A percentile compares a stretch with the other conserved stretches of the same genome.
phyloP scores from a whole-genome alignment of 2,797 vertebrate species.

The Microctenopoma lineatum region DNA sequence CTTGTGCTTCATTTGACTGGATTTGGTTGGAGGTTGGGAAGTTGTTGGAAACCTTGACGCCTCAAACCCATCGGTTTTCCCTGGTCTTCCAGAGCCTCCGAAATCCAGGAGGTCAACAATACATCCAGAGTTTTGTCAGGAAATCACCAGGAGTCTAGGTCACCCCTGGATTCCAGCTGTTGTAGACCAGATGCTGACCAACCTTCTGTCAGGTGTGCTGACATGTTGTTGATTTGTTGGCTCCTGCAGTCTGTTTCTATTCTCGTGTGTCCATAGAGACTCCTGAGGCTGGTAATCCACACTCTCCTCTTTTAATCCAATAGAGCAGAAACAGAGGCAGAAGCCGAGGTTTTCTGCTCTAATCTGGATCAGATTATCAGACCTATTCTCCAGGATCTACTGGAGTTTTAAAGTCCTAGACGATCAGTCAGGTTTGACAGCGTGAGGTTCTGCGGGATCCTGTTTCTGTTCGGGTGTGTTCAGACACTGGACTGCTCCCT shows the following conservation, averaged over 20 bases:
- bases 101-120: not conserved
- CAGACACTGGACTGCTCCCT: constrained; percentile 34
- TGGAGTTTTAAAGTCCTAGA: not conserved
- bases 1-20: not conserved
- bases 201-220: not conserved
- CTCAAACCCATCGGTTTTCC: not conserved
- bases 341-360: not conserved
- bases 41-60: not conserved
- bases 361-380: constrained; percentile 8
- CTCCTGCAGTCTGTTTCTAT: constrained; percentile 41
- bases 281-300: constrained; percentile 59
- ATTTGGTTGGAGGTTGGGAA: not conserved
- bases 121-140: not conserved
- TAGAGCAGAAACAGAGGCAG: constrained; percentile 20
- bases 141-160: constrained; percentile 10
- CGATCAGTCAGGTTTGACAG: not conserved
- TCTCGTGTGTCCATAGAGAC: constrained; percentile 31
- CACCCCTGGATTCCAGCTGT: not conserved
- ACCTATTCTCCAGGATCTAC: not conserved
- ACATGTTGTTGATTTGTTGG: constrained; percentile 4
- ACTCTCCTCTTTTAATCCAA: constrained; percentile 71
- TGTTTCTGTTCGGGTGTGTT: constrained; percentile 1
- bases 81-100: not conserved
- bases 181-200: not conserved
- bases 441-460: not conserved